Evolutionary conservation across 1,140 invertebrate genomes (phyloP), one percentile per base, ranked within the genome.

Genomic region (Euura saliciscinereae): DNA sequence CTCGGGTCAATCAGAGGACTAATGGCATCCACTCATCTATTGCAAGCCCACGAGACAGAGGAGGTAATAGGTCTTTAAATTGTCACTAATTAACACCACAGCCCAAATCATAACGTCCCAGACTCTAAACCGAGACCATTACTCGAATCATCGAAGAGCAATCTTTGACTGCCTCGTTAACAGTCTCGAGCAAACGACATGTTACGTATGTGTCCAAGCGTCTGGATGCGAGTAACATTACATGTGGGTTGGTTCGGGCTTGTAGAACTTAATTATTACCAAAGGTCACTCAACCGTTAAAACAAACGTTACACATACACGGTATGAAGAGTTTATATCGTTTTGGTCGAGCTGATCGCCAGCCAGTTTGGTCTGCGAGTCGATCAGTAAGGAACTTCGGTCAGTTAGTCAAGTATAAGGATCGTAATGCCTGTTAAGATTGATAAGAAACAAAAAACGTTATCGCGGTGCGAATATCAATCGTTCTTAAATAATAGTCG

Each of bases 1-100:
- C 80, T 86, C 51, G 84, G 84, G 69, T 86, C 85, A 75, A 85
- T 86, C 75, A 83, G 84, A 59, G 85, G 84, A 71, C 78, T 87
- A 75, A 85, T 87, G 75, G 84, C 84, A 46, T 85, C 84, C 43
- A 85, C 84, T 75, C 81, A 85, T 82, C 77, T 85, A 59, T 78
- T 85, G 6, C 83, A 84, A 70, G 75, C 78, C 74, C 78, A 80
- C 77, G 84, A 85, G 73, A 64, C 71, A 69, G 83, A 84, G 69
- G 84, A 85, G 85, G 85, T 86, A 86, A 59, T 59, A n/a, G 51
- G 51, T 59, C 10, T 28, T 8, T 8, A 59, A n/a, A 59, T 59
- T 4, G 51, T 59, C 51, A 59, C 13, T 59, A 59, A 59, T n/a
- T 28, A 28, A 28, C 28, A 28, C 51, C 8, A 59, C 13, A 11